These are phyloP conservation scores for Girardia tigrina DNA, from an alignment of 2,888 invertebrate genomes.

Conservation along the genomic window DNA sequence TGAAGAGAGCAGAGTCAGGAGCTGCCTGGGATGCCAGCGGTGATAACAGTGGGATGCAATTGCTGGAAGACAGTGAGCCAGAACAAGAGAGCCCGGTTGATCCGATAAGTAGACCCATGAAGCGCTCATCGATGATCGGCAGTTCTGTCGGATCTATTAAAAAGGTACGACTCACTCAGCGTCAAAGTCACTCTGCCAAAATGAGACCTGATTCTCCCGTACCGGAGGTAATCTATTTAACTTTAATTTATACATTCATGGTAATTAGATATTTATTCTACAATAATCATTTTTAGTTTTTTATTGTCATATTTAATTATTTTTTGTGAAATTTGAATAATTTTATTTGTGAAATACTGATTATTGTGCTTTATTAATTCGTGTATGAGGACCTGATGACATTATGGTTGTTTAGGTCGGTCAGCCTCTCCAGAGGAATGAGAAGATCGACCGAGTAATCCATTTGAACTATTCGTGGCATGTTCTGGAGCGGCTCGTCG, in stretches of 20 bases:
- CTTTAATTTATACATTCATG: too few relatives aligned
- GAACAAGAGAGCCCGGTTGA: conserved; percentile 9
- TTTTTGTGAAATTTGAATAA: too few relatives aligned
- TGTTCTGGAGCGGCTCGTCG: conserved; percentile 24
- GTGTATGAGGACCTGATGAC: too few relatives aligned
- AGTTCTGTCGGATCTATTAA: neutral
- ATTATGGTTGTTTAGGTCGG: too few relatives aligned
- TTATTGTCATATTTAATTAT: too few relatives aligned
- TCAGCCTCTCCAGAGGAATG: conserved; percentile 12
- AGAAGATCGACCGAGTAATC: conserved; percentile 20
- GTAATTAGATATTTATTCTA: too few relatives aligned
- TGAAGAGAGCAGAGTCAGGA: conserved; percentile 16
- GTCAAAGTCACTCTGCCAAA: conserved; percentile 5
- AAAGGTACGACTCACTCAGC: neutral
- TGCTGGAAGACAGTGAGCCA: neutral
- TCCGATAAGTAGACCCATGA: neutral
- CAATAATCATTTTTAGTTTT: too few relatives aligned
- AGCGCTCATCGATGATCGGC: neutral
- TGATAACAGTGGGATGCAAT: neutral
- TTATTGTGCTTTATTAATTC: too few relatives aligned
- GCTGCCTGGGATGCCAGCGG: neutral
- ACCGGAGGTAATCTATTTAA: neutral
- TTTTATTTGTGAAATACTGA: too few relatives aligned
- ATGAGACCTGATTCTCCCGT: conserved; percentile 6
- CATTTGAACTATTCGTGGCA: conserved; percentile 30